Evolutionary conservation across 2,888 invertebrate species (phyloP).

Genomic region (Lordiphosa andalusiaca): DNA sequence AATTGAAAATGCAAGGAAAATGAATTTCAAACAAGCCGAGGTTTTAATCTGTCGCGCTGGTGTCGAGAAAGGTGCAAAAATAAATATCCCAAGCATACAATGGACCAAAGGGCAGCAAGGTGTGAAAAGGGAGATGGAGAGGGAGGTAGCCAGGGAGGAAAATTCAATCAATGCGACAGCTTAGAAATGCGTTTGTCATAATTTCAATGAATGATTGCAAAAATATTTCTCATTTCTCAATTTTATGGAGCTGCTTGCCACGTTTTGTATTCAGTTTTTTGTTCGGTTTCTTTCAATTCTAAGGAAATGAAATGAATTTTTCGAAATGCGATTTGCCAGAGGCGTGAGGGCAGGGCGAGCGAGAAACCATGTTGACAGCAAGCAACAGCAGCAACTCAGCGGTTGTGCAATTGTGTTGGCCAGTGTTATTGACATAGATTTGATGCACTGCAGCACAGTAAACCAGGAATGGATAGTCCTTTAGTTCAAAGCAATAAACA

Average conservation of each 20-base stretch:
- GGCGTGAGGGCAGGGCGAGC: slow-evolving; percentile 24
- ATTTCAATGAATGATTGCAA: slow-evolving; percentile 68
- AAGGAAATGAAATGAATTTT: slow-evolving; percentile 61
- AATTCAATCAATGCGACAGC: slow-evolving; percentile 69
- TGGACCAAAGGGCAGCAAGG: slow-evolving; percentile 16
- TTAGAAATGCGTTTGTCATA: slow-evolving; percentile 72
- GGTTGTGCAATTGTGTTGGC: slow-evolving; percentile 35
- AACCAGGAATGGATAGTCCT: neutral
- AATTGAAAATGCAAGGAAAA: slow-evolving; percentile 40
- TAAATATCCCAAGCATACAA: slow-evolving; percentile 34
- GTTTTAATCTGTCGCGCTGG: slow-evolving; percentile 40
- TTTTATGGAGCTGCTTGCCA: slow-evolving; percentile 34
- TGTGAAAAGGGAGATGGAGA: neutral
- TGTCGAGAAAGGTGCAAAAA: slow-evolving; percentile 54
- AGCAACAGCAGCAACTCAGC: neutral
- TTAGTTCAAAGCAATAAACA: no score
- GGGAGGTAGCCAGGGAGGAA: slow-evolving; percentile 14
- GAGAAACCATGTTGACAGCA: slow-evolving; percentile 42
- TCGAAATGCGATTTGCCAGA: slow-evolving; percentile 49
- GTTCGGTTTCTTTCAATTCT: slow-evolving; percentile 23
- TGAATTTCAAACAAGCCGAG: slow-evolving; percentile 47
- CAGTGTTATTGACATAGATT: slow-evolving; percentile 65
- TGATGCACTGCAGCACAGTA: slow-evolving; percentile 51
- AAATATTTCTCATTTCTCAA: slow-evolving; percentile 61
- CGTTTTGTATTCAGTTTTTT: slow-evolving; percentile 17